A percentile compares a stretch with the other conserved stretches of the same genome.
phyloP scores from a whole-genome alignment of 2,888 invertebrate genomes.

The Tetragonisca angustula region DNA sequence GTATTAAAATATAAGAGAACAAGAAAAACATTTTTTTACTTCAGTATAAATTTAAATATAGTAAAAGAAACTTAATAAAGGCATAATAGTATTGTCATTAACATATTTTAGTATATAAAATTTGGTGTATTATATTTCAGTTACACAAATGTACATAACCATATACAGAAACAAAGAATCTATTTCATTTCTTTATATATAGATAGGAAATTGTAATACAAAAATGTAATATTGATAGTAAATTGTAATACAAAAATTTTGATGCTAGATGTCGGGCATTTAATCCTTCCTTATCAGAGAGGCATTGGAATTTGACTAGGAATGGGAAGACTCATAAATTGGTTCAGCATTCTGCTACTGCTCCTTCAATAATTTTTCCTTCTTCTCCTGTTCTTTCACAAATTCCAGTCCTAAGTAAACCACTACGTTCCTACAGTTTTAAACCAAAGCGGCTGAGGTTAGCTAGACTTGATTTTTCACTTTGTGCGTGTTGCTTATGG shows the following conservation, averaged over 20 bases:
- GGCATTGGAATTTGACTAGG: conserved; percentile 75
- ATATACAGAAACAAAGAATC: neutral
- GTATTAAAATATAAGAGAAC: conserved; percentile 14
- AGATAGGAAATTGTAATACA: conserved; percentile 54
- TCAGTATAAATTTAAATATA: neutral
- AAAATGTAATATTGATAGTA: conserved; percentile 53
- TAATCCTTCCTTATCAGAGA: conserved; percentile 81
- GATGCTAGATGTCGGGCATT: conserved; percentile 81
- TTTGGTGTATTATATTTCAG: neutral
- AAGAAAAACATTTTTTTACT: conserved; percentile 9
- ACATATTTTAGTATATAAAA: conserved; percentile 10
- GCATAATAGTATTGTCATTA: conserved; percentile 36
- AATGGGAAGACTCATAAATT: conserved; percentile 75
- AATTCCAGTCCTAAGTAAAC: conserved; percentile 79
- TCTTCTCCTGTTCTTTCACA: conserved; percentile 76
- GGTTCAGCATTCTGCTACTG: conserved; percentile 81
- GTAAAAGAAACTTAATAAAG: neutral
- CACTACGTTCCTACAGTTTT: conserved; percentile 82
- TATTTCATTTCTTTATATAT: conserved; percentile 6
- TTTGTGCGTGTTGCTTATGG: conserved; percentile 73
- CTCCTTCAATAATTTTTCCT: conserved; percentile 78
- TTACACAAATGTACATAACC: neutral
- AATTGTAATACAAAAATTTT: conserved; percentile 71
- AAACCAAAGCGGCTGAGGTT: conserved; percentile 83
- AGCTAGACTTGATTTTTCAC: conserved; percentile 76